These are phyloP conservation scores for Mus spretus DNA, from an alignment of 2,797 vertebrate species.

Conservation along the genomic window DNA sequence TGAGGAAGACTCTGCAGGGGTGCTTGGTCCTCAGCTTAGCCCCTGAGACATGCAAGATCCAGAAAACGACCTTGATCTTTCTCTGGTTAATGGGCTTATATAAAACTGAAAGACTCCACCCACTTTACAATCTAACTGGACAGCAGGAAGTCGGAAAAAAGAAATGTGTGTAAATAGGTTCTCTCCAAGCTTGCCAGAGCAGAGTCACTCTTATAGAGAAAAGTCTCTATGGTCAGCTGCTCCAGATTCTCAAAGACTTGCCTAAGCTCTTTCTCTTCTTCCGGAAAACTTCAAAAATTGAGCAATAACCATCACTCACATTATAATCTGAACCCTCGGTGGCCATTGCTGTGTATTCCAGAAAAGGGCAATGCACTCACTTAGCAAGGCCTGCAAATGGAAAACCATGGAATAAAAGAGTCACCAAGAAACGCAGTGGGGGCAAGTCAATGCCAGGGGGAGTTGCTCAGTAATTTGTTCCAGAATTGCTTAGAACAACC, in stretches of 20 bases:
- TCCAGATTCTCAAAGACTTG: neutral
- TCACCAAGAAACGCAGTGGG: neutral
- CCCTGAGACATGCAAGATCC: neutral
- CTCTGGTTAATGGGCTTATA: neutral
- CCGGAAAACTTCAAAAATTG: conserved; percentile 35
- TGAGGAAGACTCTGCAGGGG: neutral
- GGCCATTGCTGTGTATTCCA: neutral
- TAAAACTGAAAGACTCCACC: conserved; percentile 4
- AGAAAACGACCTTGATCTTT: neutral
- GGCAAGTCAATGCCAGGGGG: fast-evolving
- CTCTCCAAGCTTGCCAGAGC: neutral
- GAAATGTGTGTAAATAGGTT: neutral
- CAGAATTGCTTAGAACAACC: fast-evolving
- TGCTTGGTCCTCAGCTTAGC: neutral
- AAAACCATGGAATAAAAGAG: neutral
- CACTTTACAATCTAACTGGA: neutral
- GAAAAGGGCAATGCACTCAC: neutral
- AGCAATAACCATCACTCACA: neutral
- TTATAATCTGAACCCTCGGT: neutral
- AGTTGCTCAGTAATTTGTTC: neutral
- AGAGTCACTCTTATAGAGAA: neutral
- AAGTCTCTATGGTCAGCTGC: neutral
- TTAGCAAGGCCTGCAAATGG: neutral
- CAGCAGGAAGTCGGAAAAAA: neutral
- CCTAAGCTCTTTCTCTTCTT: neutral